Conservation (phyloP, 1,140 invertebrate genomes). For the Plodia interpunctella region DNA sequence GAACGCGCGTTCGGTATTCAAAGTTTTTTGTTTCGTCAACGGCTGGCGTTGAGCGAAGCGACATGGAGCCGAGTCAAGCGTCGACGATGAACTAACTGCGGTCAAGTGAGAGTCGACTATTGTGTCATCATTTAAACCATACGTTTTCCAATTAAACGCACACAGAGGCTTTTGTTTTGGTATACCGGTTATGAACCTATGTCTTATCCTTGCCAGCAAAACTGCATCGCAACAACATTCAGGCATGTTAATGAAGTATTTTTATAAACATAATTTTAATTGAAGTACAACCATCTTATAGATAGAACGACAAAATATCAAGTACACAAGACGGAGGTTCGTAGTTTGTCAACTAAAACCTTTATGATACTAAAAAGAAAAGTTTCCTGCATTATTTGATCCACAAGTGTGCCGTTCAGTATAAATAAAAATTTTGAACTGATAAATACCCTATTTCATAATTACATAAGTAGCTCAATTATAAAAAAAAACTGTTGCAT, state of each 20-base stretch:
- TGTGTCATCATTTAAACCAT: slow-evolving; percentile 40
- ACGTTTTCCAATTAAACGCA: slow-evolving; percentile 41
- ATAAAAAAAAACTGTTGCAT: neutral
- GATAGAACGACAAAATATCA: too few relatives aligned
- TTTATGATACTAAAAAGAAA: too few relatives aligned
- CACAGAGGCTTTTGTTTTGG: slow-evolving; percentile 15
- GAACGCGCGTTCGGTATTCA: slow-evolving; percentile 19
- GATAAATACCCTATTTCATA: too few relatives aligned
- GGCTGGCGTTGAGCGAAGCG: slow-evolving; percentile 26
- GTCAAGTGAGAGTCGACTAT: slow-evolving; percentile 52
- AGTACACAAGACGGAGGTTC: too few relatives aligned
- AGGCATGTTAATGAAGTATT: neutral
- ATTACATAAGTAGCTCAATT: too few relatives aligned
- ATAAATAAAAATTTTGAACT: too few relatives aligned
- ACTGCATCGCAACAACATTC: neutral
- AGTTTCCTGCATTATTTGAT: too few relatives aligned
- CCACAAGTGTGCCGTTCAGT: too few relatives aligned
- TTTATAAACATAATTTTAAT: too few relatives aligned
- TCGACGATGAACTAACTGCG: slow-evolving; percentile 56
- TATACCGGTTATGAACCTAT: neutral
- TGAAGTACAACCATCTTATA: too few relatives aligned
- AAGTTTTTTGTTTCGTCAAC: slow-evolving; percentile 35
- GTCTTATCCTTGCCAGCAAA: neutral
- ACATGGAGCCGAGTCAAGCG: slow-evolving; percentile 44
- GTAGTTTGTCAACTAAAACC: too few relatives aligned